Evolutionary conservation across 2,888 invertebrate species (phyloP), one percentile per base, ranked within the genome.

Genomic region (Pediacus dermestoides): DNA sequence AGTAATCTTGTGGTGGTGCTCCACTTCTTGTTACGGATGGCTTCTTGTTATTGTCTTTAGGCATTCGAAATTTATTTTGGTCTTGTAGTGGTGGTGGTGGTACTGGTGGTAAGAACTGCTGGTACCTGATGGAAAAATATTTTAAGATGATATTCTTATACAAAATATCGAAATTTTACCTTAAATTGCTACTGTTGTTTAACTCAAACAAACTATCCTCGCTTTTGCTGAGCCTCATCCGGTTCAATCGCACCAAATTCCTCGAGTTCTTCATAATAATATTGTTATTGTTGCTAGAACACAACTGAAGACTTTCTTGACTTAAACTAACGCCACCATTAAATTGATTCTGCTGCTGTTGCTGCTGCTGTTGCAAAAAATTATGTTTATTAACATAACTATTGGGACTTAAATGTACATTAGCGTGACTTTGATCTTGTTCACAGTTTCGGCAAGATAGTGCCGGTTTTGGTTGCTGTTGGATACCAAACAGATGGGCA

Each of bases 21-120:
- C n/a, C n/a, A n/a, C n/a, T n/a, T n/a, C n/a, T n/a, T n/a, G n/a
- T n/a, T n/a, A n/a, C n/a, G n/a, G n/a, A n/a, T n/a, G n/a, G n/a
- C n/a, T n/a, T n/a, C n/a, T n/a, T n/a, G n/a, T n/a, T n/a, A n/a
- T n/a, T n/a, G n/a, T n/a, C n/a, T n/a, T n/a, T n/a, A n/a, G n/a
- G n/a, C n/a, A n/a, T n/a, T n/a, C n/a, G n/a, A n/a, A n/a, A n/a
- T n/a, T n/a, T 4, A 67, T 65, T 12, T 65, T 44, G 30, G 67
- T 64, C 21, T 68, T 61, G 35, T 36, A 12, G 16, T 39, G 34
- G 25, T 42, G 26, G 22, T 37, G 14, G 66, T 67, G 30, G 67
- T 68, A 2, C 63, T 61, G 32, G 71, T 72, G 3, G 67, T 68
- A 12, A 67, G 61, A 10, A n/a, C n/a, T n/a, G n/a, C n/a, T n/a